Conservation (phyloP, 2,113 vertebrate genomes). For the Ahaetulla prasina region DNA sequence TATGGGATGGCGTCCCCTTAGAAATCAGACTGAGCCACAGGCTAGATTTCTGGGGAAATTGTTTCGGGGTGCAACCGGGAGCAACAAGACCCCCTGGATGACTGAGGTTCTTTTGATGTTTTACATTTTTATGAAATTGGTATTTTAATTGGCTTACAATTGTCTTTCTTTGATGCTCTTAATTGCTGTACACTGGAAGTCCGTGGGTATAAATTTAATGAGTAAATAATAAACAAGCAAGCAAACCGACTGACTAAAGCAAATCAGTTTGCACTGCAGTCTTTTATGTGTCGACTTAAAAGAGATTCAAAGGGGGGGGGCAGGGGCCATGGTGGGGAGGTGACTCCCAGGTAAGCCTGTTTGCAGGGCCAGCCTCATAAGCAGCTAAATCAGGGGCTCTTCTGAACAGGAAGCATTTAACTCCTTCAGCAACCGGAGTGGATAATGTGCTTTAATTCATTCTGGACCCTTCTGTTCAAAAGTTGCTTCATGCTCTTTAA, state of each 20-base stretch:
- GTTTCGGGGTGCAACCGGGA: not conserved
- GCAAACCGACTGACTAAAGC: not conserved
- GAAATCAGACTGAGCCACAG: not conserved
- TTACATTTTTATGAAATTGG: not conserved
- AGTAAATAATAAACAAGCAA: not conserved
- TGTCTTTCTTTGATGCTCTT: not conserved
- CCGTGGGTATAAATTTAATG: not conserved
- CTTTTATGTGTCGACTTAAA: not conserved
- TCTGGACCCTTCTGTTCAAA: slow-evolving; percentile 35
- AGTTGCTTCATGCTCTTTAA: slow-evolving; percentile 53
- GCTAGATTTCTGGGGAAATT: not conserved
- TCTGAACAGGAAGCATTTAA: slow-evolving; percentile 43
- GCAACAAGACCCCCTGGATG: not conserved
- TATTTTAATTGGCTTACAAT: not conserved
- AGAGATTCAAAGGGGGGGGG: no score
- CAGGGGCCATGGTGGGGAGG: no score
- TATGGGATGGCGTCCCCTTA: not conserved
- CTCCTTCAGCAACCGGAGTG: slow-evolving; percentile 33
- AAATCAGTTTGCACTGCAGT: not conserved
- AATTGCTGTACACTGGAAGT: not conserved
- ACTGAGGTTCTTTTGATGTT: not conserved
- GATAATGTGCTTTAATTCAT: slow-evolving; percentile 35
- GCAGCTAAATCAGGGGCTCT: slow-evolving; percentile 28
- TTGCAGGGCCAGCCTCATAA: slow-evolving; percentile 14
- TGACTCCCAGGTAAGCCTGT: not conserved